A percentile compares a stretch with the other conserved stretches of the same genome.
phyloP scores from a whole-genome alignment of 2,797 vertebrate species.

The Gorsachius magnificus region DNA sequence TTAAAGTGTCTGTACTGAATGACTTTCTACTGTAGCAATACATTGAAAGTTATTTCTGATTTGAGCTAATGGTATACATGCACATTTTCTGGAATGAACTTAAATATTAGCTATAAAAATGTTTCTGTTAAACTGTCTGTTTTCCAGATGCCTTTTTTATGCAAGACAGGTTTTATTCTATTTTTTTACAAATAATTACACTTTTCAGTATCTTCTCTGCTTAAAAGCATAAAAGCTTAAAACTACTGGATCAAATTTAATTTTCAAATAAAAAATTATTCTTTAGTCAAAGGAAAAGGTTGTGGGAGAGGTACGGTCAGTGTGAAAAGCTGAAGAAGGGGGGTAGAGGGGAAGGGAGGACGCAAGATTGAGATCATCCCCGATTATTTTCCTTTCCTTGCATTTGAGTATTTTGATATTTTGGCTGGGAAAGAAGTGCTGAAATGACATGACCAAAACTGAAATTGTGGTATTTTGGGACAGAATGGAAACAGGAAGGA shows the following conservation, averaged over 20 bases:
- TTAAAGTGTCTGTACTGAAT: background rate
- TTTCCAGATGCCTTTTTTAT: background rate
- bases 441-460: background rate
- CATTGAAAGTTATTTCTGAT: background rate
- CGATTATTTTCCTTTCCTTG: background rate
- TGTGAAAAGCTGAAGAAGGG: background rate
- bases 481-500: constrained; percentile 23
- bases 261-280: background rate
- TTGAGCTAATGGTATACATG: background rate
- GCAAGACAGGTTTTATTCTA: background rate
- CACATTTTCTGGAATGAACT: background rate
- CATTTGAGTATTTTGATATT: background rate
- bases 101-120: background rate
- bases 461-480: constrained; percentile 36
- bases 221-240: background rate
- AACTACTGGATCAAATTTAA: background rate
- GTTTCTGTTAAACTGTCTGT: background rate
- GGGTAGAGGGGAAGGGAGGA: background rate
- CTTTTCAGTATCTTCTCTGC: background rate
- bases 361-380: background rate
- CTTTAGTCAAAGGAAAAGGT: background rate
- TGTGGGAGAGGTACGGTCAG: background rate
- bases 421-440: constrained; percentile 14
- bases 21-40: background rate
- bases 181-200: background rate